Evolutionary conservation across 2,113 vertebrate genomes (phyloP).

Genomic region (Prochilodus magdalenae): DNA sequence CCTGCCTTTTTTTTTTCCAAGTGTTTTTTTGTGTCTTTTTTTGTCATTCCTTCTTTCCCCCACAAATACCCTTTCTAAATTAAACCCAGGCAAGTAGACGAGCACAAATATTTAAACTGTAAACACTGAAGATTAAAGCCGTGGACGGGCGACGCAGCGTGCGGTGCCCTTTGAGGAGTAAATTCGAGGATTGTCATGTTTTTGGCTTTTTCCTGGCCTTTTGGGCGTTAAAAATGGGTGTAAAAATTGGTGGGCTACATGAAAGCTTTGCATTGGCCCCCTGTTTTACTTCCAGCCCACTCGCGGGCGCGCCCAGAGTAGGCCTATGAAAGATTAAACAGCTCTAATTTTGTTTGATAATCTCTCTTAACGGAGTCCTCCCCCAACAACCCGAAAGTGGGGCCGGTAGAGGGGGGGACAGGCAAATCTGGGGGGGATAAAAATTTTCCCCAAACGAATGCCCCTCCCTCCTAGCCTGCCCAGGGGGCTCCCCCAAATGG

Average conservation of each 20-base stretch:
- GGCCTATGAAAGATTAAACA: conserved; percentile 72
- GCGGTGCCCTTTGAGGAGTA: not conserved
- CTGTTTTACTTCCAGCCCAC: conserved; percentile 53
- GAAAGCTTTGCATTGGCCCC: conserved; percentile 47
- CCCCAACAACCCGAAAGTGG: conserved; percentile 57
- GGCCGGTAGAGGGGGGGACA: conserved; percentile 21
- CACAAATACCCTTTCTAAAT: no score
- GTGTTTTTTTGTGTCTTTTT: no score
- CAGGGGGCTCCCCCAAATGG: not conserved
- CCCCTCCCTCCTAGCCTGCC: conserved; percentile 20
- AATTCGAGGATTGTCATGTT: conserved; percentile 42
- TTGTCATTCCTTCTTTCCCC: no score
- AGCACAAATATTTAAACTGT: no score
- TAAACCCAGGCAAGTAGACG: no score
- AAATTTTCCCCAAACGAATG: conserved; percentile 7
- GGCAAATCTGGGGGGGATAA: conserved; percentile 3
- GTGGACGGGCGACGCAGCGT: not conserved
- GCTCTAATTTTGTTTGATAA: conserved; percentile 78
- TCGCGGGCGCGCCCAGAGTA: conserved; percentile 55
- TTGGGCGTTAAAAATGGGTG: no score
- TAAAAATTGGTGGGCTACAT: no score
- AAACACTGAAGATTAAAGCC: no score
- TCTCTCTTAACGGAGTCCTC: conserved; percentile 65
- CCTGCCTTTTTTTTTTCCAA: no score
- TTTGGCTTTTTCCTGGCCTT: conserved; percentile 40